Evolutionary conservation across 2,888 invertebrate species (phyloP), one percentile per base, ranked within the genome.

Genomic region (Nematopogon swammerdamellus): DNA sequence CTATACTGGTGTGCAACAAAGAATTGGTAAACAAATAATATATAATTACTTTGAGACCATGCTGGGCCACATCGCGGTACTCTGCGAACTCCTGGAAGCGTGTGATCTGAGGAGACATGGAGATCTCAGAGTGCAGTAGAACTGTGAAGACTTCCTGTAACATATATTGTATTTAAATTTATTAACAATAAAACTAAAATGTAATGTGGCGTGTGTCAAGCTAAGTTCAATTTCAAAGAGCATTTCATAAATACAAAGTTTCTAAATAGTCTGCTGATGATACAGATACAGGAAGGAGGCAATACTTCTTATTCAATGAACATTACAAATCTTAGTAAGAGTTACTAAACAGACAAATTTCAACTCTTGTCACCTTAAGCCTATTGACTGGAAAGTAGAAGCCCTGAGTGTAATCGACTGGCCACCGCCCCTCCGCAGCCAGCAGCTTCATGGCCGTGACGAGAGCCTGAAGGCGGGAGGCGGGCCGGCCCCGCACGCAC

Each of bases 31-130:
- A 25, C 8, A 25, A 25, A 25, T 25, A 25, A 25, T 25, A 25
- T 6, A 25, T 25, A 8, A 77, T 64, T 2, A 73, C 68, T 60
- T 70, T 72, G 73, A 92, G 87, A 1, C 86, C 84, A 62, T 86
- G 83, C 62, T 86, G 89, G 53, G 92, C 75, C 17, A 92, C 83
- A 64, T 95, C 94, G 55, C 86, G 82, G 63, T 87, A 89, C 51
- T 84, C 80, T 0, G 88, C 75, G 63, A 87, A 90, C 67, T 91
- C 90, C 61, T 89, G 86, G 62, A 91, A 91, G 57, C 87, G 83
- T 11, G 77, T 69, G 53, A 92, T 83, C 1, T 87, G 72, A 25
- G 80, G 70, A 0, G 76, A 65, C 66, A 86, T 88, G 19, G 85
- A 81, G 46, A 80, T 70, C 45, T 86, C 84, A 1, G 82, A 72